A percentile compares a stretch with the other conserved stretches of the same genome.
Conservation (phyloP, 2,113 vertebrate genomes). For the Piaya cayana region DNA sequence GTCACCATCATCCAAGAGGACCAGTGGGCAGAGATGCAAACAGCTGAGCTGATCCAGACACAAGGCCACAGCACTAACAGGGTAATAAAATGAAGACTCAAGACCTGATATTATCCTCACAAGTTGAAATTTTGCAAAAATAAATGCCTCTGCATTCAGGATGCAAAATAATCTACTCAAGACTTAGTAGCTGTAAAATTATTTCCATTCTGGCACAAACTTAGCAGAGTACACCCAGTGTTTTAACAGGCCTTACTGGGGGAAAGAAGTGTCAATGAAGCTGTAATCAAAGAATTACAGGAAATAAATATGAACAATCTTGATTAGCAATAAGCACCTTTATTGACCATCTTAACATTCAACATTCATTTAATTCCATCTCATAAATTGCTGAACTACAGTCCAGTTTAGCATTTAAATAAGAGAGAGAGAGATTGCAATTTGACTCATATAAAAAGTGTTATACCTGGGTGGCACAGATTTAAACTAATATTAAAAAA, state of each 20-base stretch:
- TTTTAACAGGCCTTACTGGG: neutral
- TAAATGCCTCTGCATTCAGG: too few relatives aligned
- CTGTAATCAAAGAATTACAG: neutral
- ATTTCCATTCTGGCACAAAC: neutral
- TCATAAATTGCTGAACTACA: neutral
- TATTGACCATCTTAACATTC: slow-evolving; percentile 19
- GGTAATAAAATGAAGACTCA: neutral
- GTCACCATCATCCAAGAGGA: neutral
- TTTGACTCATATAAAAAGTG: slow-evolving; percentile 16
- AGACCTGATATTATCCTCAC: neutral
- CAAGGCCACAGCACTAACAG: neutral
- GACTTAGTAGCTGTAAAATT: neutral
- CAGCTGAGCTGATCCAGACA: neutral
- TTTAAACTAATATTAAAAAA: neutral
- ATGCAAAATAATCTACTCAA: neutral
- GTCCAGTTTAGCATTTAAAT: neutral
- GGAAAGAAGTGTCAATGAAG: neutral
- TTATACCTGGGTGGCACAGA: neutral
- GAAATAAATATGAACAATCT: slow-evolving; percentile 16
- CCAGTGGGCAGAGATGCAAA: neutral
- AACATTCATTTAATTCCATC: neutral
- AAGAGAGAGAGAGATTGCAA: neutral
- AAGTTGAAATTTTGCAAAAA: too few relatives aligned
- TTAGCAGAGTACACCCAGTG: neutral
- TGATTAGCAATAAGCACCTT: slow-evolving; percentile 25